Percentiles rank a stretch among this genome's conserved stretches.
phyloP scores from a whole-genome alignment of 1,140 invertebrate genomes.

The Acarapis woodi region DNA sequence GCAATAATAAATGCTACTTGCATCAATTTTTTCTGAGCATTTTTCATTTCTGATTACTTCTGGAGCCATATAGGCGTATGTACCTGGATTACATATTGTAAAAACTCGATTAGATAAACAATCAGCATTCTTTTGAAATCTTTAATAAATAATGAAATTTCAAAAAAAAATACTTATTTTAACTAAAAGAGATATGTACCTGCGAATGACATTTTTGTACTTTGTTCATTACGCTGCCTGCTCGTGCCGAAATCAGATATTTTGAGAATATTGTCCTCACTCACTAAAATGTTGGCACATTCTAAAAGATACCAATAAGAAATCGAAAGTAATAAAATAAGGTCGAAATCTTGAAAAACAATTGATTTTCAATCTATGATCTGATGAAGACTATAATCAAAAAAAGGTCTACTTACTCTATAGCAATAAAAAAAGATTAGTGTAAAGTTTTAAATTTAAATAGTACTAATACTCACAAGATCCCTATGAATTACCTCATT shows the following conservation, averaged over 20 bases:
- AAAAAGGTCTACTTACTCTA: not conserved
- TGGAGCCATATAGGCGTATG: slow-evolving; percentile 96
- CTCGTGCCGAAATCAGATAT: slow-evolving; percentile 95
- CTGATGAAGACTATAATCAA: not conserved
- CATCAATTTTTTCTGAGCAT: slow-evolving; percentile 8
- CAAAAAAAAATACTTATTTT: too few relatives aligned
- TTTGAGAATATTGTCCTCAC: slow-evolving; percentile 61
- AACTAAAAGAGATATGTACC: slow-evolving; percentile 21
- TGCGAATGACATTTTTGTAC: slow-evolving; percentile 86
- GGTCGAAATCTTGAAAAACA: slow-evolving; percentile 1
- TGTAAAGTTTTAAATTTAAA: not conserved
- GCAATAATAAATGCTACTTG: too few relatives aligned
- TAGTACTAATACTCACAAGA: too few relatives aligned
- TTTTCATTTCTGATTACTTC: slow-evolving; percentile 89
- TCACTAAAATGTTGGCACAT: slow-evolving; percentile 30
- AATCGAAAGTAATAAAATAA: too few relatives aligned
- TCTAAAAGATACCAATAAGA: too few relatives aligned
- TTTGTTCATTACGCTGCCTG: slow-evolving; percentile 59
- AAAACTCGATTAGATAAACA: not conserved
- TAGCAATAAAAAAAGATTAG: not conserved
- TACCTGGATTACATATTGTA: slow-evolving; percentile 19
- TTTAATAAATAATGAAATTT: too few relatives aligned
- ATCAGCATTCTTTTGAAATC: not conserved
- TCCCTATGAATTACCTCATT: slow-evolving; percentile 93
- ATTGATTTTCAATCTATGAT: too few relatives aligned